Conservation (phyloP, 2,797 vertebrate species). For the Podarcis lilfordi region DNA sequence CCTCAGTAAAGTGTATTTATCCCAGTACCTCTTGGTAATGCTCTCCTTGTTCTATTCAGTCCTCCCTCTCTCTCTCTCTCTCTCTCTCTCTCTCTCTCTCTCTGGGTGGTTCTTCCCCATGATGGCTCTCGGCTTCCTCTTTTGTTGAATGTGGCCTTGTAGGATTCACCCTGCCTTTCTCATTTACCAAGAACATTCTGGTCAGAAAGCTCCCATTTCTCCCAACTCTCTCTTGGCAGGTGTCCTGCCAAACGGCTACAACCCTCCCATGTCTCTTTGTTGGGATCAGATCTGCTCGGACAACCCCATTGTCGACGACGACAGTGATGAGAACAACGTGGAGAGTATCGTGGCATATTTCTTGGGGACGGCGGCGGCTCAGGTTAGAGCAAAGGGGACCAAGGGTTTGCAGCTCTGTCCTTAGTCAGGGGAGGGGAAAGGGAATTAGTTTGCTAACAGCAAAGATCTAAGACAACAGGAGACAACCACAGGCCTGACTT, state of each 20-base stretch:
- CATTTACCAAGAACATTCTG: too few species aligned
- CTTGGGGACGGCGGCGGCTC: conserved; percentile 68
- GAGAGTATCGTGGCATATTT: conserved; percentile 79
- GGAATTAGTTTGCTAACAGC: background rate
- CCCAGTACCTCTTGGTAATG: too few species aligned
- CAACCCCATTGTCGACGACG: conserved; percentile 84
- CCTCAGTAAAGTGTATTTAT: too few species aligned
- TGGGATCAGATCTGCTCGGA: conserved; percentile 89
- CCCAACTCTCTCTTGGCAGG: conserved; percentile 71
- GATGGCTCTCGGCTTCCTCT: too few species aligned
- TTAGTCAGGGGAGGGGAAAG: background rate
- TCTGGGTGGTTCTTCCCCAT: too few species aligned
- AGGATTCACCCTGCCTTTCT: too few species aligned
- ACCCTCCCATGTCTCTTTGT: conserved; percentile 86
- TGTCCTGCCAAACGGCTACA: conserved; percentile 89
- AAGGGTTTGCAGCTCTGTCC: background rate
- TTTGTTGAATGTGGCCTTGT: too few species aligned
- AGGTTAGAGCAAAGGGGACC: conserved; percentile 72
- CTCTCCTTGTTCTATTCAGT: too few species aligned
- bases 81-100: too few species aligned
- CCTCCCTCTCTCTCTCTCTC: too few species aligned
- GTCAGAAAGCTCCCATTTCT: background rate
- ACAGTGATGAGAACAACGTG: conserved; percentile 88
- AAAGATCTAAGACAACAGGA: background rate
- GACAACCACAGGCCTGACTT: background rate